Evolutionary conservation across 1,140 invertebrate species (phyloP).

Genomic region (Trinorchestia longiramus): DNA sequence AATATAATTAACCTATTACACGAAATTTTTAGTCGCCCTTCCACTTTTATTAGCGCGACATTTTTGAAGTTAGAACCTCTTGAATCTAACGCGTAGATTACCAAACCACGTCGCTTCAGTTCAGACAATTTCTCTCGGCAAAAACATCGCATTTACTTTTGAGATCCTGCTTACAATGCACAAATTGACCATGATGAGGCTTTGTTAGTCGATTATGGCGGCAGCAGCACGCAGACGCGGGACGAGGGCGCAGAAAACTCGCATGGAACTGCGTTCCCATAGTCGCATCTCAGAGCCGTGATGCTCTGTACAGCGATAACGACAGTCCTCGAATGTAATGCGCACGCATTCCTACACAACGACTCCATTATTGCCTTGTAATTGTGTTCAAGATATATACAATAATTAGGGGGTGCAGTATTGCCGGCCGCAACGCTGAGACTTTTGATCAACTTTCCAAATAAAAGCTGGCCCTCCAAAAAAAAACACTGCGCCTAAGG

Average conservation of each 20-base stretch:
- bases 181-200: not conserved
- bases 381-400: constrained; percentile 32
- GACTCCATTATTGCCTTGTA: constrained; percentile 44
- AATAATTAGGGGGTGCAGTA: constrained; percentile 23
- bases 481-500: not conserved
- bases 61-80: not conserved
- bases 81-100: not conserved
- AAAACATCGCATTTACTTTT: not conserved
- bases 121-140: not conserved
- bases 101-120: not conserved
- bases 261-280: not conserved
- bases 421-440: not conserved
- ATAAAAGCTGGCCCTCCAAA: not conserved
- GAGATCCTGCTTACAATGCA: not conserved
- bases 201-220: not conserved
- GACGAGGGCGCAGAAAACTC: not conserved
- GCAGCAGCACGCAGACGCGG: not conserved
- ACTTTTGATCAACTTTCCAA: constrained; percentile 26
- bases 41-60: not conserved
- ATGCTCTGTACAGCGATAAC: not conserved
- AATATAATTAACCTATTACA: not conserved
- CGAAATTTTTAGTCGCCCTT: not conserved
- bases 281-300: not conserved
- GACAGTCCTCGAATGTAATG: not conserved
- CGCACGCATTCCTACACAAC: constrained; percentile 30